Conservation (phyloP, 2,888 invertebrate genomes). For the Sacculina carcini region DNA sequence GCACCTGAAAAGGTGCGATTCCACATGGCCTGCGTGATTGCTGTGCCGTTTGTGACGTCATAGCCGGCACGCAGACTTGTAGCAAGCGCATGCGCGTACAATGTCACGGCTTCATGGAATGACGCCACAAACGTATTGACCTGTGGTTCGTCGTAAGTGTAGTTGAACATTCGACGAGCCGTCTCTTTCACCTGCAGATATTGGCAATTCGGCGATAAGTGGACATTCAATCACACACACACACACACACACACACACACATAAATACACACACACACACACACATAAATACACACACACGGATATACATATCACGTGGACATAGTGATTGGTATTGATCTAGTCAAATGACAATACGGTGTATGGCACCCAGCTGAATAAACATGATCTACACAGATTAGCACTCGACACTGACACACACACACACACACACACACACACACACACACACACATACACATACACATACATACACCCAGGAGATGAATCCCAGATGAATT, state of each 20-base stretch:
- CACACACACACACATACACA: background rate
- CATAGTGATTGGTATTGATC: no score
- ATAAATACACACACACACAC: background rate
- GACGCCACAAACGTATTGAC: constrained; percentile 81
- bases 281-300: background rate
- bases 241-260: background rate
- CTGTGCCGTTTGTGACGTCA: constrained; percentile 44
- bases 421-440: background rate
- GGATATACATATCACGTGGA: background rate
- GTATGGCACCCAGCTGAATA: background rate
- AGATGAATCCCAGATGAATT: background rate
- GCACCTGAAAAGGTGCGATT: constrained; percentile 55
- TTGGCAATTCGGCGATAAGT: no score
- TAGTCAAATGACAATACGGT: no score
- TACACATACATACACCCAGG: background rate
- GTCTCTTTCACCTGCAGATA: constrained; percentile 30
- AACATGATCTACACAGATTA: background rate
- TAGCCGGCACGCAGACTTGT: constrained; percentile 37
- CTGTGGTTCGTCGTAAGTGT: constrained; percentile 32
- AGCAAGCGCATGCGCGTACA: constrained; percentile 74
- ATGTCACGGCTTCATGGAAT: constrained; percentile 81
- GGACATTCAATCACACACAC: background rate
- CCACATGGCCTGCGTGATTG: constrained; percentile 60
- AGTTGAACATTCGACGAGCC: constrained; percentile 19
- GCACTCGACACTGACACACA: background rate